Evolutionary conservation across 2,797 vertebrate species (phyloP).

Genomic region (Chloroceryle inda): DNA sequence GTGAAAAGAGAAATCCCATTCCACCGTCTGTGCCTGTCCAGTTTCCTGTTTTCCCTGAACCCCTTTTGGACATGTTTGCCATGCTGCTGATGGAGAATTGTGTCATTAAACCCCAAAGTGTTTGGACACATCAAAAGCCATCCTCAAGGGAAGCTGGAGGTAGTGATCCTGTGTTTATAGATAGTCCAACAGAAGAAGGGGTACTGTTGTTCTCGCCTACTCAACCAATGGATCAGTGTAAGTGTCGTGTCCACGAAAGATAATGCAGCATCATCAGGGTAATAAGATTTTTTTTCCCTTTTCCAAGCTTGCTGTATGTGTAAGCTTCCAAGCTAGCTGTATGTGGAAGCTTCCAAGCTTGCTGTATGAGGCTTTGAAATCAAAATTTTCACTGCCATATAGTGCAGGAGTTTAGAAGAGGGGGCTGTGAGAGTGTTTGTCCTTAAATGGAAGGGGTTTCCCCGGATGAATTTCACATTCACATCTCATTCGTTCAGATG

Average conservation of each 20-base stretch:
- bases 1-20: not conserved
- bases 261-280: not conserved
- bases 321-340: not conserved
- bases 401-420: not conserved
- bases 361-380: not conserved
- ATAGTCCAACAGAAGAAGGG: not conserved
- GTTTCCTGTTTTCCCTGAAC: not conserved
- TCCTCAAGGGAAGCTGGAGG: not conserved
- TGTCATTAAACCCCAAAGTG: not conserved
- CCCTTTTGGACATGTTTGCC: not conserved
- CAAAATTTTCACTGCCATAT: not conserved
- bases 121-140: not conserved
- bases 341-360: not conserved
- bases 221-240: not conserved
- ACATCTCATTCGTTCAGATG: not conserved
- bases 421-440: not conserved
- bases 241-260: not conserved
- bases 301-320: not conserved
- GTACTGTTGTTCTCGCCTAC: accelerated
- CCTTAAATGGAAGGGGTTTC: not conserved
- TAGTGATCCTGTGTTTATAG: not conserved
- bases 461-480: not conserved
- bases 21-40: not conserved
- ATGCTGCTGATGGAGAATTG: not conserved
- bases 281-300: not conserved